A percentile compares a stretch with the other conserved stretches of the same genome.
These are phyloP conservation scores for Drosophila formosana DNA, from an alignment of 2,888 invertebrate species.

Conservation along the genomic window DNA sequence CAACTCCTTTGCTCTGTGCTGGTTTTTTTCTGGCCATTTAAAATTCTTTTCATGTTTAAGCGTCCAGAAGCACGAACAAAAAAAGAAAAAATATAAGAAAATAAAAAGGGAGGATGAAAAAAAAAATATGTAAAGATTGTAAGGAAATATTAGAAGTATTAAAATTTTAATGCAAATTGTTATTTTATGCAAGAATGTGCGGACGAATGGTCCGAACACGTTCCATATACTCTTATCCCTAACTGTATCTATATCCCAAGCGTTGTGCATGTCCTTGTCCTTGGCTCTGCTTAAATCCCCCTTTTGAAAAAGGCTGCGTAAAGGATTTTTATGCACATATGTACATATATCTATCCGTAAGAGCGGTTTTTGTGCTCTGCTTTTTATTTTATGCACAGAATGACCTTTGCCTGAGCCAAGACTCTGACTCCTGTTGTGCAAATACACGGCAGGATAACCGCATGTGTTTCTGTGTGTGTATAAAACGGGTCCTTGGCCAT, in stretches of 20 bases:
- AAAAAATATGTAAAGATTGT: slow-evolving; percentile 52
- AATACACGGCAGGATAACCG: slow-evolving; percentile 52
- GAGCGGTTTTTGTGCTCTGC: slow-evolving; percentile 60
- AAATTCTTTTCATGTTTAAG: slow-evolving; percentile 81
- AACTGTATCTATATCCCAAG: slow-evolving; percentile 18
- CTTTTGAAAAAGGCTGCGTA: slow-evolving; percentile 72
- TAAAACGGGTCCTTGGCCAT: slow-evolving; percentile 31
- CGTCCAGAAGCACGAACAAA: slow-evolving; percentile 54
- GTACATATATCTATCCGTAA: slow-evolving; percentile 45
- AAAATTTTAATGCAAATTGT: slow-evolving; percentile 79
- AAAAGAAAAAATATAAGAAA: slow-evolving; percentile 22
- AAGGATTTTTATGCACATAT: slow-evolving; percentile 70
- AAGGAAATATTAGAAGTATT: slow-evolving; percentile 77
- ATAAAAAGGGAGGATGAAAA: slow-evolving; percentile 29
- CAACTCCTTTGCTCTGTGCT: slow-evolving; percentile 45
- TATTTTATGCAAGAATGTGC: slow-evolving; percentile 79
- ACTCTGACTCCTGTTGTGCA: slow-evolving; percentile 49
- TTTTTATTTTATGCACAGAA: slow-evolving; percentile 57
- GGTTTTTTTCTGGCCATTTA: slow-evolving; percentile 60
- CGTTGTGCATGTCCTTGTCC: slow-evolving; percentile 40
- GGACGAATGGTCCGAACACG: slow-evolving; percentile 45
- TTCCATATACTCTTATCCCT: slow-evolving; percentile 32
- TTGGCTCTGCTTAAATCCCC: slow-evolving; percentile 64
- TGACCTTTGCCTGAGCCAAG: slow-evolving; percentile 61
- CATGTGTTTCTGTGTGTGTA: slow-evolving; percentile 27